Evolutionary conservation across 2,888 invertebrate genomes (phyloP).

Genomic region (Calliphora vomitoria): DNA sequence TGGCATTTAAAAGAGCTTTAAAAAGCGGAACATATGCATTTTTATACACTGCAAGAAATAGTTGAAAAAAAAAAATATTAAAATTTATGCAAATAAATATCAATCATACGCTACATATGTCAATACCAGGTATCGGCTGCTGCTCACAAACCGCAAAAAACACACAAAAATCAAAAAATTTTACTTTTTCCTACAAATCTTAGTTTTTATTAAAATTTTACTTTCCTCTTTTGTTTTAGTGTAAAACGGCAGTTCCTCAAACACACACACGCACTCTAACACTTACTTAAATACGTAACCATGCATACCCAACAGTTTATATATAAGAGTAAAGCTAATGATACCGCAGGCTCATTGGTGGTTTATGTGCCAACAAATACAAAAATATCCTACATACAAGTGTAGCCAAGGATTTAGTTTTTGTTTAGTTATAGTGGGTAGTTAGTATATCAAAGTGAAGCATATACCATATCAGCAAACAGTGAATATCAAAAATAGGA

Average conservation of each 20-base stretch:
- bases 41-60: neutral
- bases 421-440: conserved; percentile 19
- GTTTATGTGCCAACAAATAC: conserved; percentile 65
- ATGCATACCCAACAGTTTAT: conserved; percentile 41
- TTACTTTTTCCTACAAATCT: neutral
- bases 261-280: neutral
- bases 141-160: no score
- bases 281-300: neutral
- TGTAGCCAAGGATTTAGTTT: conserved; percentile 23
- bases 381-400: neutral
- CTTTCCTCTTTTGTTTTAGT: neutral
- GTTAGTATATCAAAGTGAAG: neutral
- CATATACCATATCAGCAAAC: neutral
- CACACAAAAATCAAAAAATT: neutral
- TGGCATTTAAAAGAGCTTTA: conserved; percentile 34
- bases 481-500: neutral
- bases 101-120: no score
- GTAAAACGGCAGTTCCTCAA: neutral
- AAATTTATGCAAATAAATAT: neutral
- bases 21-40: neutral
- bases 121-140: no score
- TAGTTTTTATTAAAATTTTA: neutral
- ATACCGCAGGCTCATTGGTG: conserved; percentile 67
- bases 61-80: conserved; percentile 1
- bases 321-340: conserved; percentile 51